phyloP scores from a whole-genome alignment of 2,797 vertebrate species.

The Takifugu ocellatus region DNA sequence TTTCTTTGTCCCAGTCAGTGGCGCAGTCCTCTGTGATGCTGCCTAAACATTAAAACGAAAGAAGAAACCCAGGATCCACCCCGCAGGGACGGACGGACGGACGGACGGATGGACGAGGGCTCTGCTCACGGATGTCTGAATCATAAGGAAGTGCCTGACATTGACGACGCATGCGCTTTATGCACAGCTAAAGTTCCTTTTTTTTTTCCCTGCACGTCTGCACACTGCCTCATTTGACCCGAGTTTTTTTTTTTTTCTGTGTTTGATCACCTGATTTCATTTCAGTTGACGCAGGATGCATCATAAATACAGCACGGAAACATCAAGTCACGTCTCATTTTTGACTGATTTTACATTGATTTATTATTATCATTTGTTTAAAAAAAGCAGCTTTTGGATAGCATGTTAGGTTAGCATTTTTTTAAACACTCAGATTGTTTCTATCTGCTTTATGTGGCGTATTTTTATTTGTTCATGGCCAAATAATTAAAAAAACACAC shows the following conservation, averaged over 20 bases:
- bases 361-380: slow-evolving; percentile 3
- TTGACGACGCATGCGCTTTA: slow-evolving; percentile 30
- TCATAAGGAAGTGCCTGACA: slow-evolving; percentile 64
- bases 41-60: slow-evolving; percentile 80
- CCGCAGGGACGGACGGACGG: slow-evolving; percentile 16
- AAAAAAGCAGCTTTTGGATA: no score
- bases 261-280: no score
- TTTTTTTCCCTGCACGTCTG: neutral
- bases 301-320: no score
- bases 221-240: no score
- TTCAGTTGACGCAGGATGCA: no score
- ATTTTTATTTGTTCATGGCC: no score
- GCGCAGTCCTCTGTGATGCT: slow-evolving; percentile 85
- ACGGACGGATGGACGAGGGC: slow-evolving; percentile 11
- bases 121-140: slow-evolving; percentile 40
- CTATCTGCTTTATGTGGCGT: no score
- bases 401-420: no score
- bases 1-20: slow-evolving; percentile 75
- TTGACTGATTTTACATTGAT: neutral
- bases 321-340: no score
- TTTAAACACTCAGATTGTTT: no score
- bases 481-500: no score
- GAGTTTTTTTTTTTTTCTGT: no score
- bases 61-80: slow-evolving; percentile 6
- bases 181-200: slow-evolving; percentile 19